These are phyloP conservation scores for Ophthalmotilapia sp. DNA, from an alignment of 2,113 vertebrate species.

Conservation along the genomic window DNA sequence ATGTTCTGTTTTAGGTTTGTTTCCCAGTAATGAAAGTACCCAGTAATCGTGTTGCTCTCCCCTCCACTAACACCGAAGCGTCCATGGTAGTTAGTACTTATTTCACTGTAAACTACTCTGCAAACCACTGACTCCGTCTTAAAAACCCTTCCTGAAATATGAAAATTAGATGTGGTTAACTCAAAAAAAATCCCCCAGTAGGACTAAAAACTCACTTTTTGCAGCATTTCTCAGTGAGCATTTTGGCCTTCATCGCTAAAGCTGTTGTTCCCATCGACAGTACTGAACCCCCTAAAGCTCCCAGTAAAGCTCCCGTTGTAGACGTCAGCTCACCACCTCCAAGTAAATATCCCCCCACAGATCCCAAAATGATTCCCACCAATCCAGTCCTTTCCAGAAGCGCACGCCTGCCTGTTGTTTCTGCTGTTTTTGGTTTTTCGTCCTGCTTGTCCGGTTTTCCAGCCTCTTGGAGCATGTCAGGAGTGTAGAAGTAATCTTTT, in stretches of 20 bases:
- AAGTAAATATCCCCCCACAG: background rate
- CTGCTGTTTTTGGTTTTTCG: rapidly evolving
- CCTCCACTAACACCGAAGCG: background rate
- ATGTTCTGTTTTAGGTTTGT: background rate
- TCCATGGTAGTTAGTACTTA: background rate
- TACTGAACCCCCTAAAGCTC: background rate
- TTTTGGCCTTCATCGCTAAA: background rate
- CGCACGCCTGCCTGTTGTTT: background rate
- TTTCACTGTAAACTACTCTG: background rate
- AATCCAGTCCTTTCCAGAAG: background rate
- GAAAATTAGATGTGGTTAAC: too few species aligned
- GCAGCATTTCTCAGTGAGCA: background rate
- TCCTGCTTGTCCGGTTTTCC: background rate
- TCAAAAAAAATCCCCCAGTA: too few species aligned
- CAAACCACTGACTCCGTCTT: background rate
- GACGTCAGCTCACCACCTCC: background rate
- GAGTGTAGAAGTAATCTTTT: background rate
- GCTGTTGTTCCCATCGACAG: background rate
- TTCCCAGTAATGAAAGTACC: background rate
- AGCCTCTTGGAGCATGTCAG: background rate
- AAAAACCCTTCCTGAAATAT: too few species aligned
- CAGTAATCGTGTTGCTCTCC: background rate
- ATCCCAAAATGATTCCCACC: background rate
- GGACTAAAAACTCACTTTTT: background rate
- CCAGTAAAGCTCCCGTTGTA: background rate